Evolutionary conservation across 2,797 vertebrate genomes (phyloP).

Genomic region (Onychomys arenicola): DNA sequence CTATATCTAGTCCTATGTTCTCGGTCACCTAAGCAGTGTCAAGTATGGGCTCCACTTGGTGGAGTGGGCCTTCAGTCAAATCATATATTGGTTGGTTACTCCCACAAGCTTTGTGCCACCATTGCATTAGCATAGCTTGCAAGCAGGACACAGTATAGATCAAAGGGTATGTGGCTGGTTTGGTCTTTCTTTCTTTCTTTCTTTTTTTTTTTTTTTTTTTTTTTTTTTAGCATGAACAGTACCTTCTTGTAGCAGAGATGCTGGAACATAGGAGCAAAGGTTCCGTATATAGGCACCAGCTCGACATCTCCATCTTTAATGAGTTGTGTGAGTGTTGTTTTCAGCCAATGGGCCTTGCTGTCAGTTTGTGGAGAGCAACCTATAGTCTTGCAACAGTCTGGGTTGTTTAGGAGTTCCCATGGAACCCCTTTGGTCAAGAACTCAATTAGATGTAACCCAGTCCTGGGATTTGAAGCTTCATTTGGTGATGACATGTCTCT

Average conservation of each 20-base stretch:
- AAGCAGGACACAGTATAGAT: neutral
- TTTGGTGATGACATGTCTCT: neutral
- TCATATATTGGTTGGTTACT: neutral
- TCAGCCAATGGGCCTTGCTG: neutral
- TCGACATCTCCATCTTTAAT: neutral
- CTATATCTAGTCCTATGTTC: neutral
- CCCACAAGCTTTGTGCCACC: neutral
- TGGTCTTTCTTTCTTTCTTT: neutral
- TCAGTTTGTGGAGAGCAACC: neutral
- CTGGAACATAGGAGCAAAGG: neutral
- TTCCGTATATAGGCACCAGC: neutral
- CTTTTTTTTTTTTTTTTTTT: neutral
- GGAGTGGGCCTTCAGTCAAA: neutral
- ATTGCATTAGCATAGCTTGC: neutral
- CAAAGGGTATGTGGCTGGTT: neutral
- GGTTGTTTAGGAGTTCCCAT: neutral
- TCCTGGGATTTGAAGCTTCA: neutral
- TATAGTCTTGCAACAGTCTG: neutral
- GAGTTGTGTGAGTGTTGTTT: neutral
- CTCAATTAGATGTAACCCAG: neutral
- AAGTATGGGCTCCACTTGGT: neutral
- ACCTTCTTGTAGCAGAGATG: neutral
- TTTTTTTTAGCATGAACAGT: neutral
- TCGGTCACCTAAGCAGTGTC: neutral
- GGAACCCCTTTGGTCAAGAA: neutral